Evolutionary conservation across 2,888 invertebrate genomes (phyloP).

Genomic region (Neocrepidodera transversa): DNA sequence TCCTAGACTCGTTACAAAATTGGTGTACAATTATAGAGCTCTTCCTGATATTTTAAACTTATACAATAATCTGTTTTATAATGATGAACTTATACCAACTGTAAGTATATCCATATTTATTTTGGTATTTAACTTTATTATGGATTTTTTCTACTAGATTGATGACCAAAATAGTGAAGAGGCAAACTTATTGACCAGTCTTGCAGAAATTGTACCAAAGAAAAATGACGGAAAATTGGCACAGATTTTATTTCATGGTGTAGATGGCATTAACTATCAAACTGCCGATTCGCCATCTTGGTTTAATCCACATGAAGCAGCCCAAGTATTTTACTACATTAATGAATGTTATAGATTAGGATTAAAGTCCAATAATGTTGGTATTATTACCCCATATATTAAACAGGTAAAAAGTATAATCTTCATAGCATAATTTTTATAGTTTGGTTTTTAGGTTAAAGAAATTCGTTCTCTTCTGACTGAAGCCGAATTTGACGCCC

Average conservation of each 20-base stretch:
- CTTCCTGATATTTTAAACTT: slow-evolving; percentile 77
- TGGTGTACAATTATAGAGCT: slow-evolving; percentile 87
- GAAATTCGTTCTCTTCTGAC: slow-evolving; percentile 67
- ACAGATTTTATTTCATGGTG: slow-evolving; percentile 74
- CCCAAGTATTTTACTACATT: slow-evolving; percentile 69
- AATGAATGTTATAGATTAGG: slow-evolving; percentile 71
- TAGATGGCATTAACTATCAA: slow-evolving; percentile 73
- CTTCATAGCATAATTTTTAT: too few relatives aligned
- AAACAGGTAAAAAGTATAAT: slow-evolving; percentile 73
- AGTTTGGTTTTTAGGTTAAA: slow-evolving; percentile 63
- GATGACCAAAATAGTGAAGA: slow-evolving; percentile 59
- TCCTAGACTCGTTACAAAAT: slow-evolving; percentile 81
- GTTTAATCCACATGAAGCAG: slow-evolving; percentile 87
- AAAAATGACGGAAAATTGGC: slow-evolving; percentile 58
- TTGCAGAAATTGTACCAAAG: slow-evolving; percentile 57
- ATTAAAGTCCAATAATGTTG: slow-evolving; percentile 75
- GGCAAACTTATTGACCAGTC: slow-evolving; percentile 55
- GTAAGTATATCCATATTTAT: slow-evolving; percentile 56
- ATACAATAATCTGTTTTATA: slow-evolving; percentile 86
- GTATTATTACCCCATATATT: slow-evolving; percentile 90
- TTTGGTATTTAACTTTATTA: too few relatives aligned
- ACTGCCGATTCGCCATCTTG: slow-evolving; percentile 85
- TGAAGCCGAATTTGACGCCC: slow-evolving; percentile 63
- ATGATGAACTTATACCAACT: slow-evolving; percentile 74
- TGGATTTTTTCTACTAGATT: slow-evolving; percentile 53